phyloP scores from a whole-genome alignment of 2,797 vertebrate genomes.

The Gallinago solitaria region DNA sequence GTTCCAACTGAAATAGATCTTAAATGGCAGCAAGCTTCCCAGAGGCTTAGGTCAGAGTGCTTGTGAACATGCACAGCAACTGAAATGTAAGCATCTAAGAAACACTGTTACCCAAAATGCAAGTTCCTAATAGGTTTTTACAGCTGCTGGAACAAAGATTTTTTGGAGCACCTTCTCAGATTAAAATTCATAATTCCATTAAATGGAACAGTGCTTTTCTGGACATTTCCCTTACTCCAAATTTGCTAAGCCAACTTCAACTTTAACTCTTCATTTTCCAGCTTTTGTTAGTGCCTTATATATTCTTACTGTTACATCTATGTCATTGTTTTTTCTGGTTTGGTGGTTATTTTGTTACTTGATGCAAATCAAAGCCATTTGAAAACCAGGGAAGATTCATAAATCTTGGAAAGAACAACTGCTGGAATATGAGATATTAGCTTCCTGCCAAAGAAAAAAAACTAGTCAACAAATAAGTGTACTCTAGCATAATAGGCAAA shows the following conservation, averaged over 20 bases:
- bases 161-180: not conserved
- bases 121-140: not conserved
- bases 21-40: fast-evolving
- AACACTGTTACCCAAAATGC: not conserved
- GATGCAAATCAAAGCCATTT: slow-evolving; percentile 22
- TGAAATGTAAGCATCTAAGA: not conserved
- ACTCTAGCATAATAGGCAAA: not conserved
- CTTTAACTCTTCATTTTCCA: not conserved
- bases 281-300: not conserved
- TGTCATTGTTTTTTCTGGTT: not conserved
- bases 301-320: not conserved
- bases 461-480: not conserved
- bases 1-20: not conserved
- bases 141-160: not conserved
- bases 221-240: not conserved
- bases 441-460: slow-evolving; percentile 9
- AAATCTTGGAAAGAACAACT: not conserved
- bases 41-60: not conserved
- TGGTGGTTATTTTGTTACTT: not conserved
- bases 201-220: not conserved
- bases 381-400: not conserved
- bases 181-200: not conserved
- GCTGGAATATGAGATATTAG: not conserved
- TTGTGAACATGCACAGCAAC: no score
- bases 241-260: not conserved